These are phyloP conservation scores for Phorcus lineatus DNA, from an alignment of 2,888 invertebrate genomes.

Conservation along the genomic window DNA sequence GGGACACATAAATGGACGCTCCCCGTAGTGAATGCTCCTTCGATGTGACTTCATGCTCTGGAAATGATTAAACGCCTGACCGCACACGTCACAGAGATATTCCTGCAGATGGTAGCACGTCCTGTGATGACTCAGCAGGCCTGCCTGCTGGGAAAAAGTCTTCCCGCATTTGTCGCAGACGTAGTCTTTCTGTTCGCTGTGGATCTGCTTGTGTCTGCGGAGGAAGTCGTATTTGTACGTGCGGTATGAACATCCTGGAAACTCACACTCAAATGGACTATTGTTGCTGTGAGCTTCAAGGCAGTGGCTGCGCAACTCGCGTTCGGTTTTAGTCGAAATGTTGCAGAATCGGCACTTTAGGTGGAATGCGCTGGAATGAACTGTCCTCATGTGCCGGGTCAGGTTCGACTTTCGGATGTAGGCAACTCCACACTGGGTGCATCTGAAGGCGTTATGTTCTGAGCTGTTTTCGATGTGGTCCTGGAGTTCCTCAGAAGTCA, in stretches of 20 bases:
- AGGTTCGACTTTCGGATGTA: slow-evolving; percentile 51
- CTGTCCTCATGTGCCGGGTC: slow-evolving; percentile 50
- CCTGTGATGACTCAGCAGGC: slow-evolving; percentile 51
- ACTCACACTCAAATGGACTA: slow-evolving; percentile 53
- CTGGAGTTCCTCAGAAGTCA: neutral
- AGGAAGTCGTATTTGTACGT: slow-evolving; percentile 50
- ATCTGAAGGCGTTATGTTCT: slow-evolving; percentile 39
- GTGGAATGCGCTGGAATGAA: slow-evolving; percentile 42
- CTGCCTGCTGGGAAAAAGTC: slow-evolving; percentile 55
- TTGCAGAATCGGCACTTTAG: slow-evolving; percentile 50
- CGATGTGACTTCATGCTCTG: slow-evolving; percentile 44
- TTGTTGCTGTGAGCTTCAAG: slow-evolving; percentile 42
- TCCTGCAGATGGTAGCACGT: slow-evolving; percentile 50
- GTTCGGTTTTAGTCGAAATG: slow-evolving; percentile 42
- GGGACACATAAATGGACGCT: slow-evolving; percentile 44
- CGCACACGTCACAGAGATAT: slow-evolving; percentile 57
- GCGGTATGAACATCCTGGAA: slow-evolving; percentile 49
- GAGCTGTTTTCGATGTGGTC: slow-evolving; percentile 3
- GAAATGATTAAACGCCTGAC: slow-evolving; percentile 46
- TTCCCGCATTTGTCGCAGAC: slow-evolving; percentile 53
- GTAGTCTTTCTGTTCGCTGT: slow-evolving; percentile 50
- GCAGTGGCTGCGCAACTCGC: slow-evolving; percentile 47
- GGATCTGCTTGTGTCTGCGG: slow-evolving; percentile 54
- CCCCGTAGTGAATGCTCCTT: slow-evolving; percentile 43
- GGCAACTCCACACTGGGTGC: slow-evolving; percentile 49